phyloP scores from a whole-genome alignment of 2,113 vertebrate genomes.

The Collichthys lucidus region DNA sequence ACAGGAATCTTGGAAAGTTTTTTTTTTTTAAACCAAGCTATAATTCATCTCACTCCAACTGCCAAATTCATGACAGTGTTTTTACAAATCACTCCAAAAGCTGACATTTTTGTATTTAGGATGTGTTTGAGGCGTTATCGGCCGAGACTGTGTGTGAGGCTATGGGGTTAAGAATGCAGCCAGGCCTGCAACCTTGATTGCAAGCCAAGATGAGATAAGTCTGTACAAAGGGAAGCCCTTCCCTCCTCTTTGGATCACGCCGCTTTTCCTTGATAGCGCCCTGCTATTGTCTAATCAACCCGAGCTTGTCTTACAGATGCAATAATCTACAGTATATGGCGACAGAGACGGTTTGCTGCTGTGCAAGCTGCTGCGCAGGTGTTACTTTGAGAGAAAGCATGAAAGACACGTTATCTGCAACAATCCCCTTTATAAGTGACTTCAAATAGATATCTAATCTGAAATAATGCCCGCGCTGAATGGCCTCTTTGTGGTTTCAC shows the following conservation, averaged over 20 bases:
- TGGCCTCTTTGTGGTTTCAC: neutral
- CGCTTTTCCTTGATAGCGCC: slow-evolving; percentile 29
- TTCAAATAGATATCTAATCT: slow-evolving; percentile 22
- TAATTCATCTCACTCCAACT: slow-evolving; percentile 3
- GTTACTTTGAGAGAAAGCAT: neutral
- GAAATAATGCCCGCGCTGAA: neutral
- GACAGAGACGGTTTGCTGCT: neutral
- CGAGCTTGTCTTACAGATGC: neutral
- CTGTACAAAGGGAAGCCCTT: slow-evolving; percentile 68
- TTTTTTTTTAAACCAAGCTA: slow-evolving; percentile 5
- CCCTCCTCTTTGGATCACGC: slow-evolving; percentile 32
- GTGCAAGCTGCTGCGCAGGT: neutral
- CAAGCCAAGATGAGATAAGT: slow-evolving; percentile 57
- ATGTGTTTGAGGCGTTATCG: slow-evolving; percentile 4
- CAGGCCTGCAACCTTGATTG: slow-evolving; percentile 54
- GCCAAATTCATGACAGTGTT: neutral
- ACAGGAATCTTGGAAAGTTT: slow-evolving; percentile 18
- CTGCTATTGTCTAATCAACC: slow-evolving; percentile 36
- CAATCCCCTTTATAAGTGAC: slow-evolving; percentile 2
- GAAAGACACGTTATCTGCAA: neutral
- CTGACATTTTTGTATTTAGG: slow-evolving; percentile 14
- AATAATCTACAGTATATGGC: slow-evolving; percentile 13
- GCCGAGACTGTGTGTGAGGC: slow-evolving; percentile 3
- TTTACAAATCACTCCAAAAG: neutral
- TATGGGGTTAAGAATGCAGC: slow-evolving; percentile 30